phyloP scores from a whole-genome alignment of 2,113 vertebrate genomes.

The Spermophilus dauricus region DNA sequence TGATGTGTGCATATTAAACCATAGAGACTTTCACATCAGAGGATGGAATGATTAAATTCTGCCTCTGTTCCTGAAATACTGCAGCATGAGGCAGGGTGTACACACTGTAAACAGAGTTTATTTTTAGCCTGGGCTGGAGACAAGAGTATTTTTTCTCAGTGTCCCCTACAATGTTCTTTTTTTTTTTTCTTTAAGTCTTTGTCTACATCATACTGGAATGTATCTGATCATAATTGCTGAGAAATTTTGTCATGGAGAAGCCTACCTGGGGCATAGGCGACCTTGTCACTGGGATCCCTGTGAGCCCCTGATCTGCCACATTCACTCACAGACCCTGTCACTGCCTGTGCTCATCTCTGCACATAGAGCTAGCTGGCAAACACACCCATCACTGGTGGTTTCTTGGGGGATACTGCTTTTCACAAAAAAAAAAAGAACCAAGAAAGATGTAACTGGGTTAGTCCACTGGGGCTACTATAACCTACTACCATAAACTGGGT shows the following conservation, averaged over 20 bases:
- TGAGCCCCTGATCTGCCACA: background rate
- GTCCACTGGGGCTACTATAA: background rate
- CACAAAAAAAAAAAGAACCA: background rate
- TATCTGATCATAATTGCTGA: background rate
- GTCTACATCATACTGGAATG: background rate
- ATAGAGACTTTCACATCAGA: slow-evolving; percentile 58
- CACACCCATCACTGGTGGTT: background rate
- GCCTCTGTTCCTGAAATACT: slow-evolving; percentile 23
- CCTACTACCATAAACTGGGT: background rate
- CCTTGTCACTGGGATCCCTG: background rate
- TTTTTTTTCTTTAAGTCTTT: background rate
- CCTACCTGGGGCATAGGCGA: background rate
- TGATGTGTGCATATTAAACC: slow-evolving; percentile 78
- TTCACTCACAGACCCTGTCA: too few relatives aligned
- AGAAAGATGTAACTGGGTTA: background rate
- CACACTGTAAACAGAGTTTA: slow-evolving; percentile 41
- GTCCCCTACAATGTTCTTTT: background rate
- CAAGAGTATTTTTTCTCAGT: background rate
- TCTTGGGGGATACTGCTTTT: background rate
- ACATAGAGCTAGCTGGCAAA: background rate
- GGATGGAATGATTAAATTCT: slow-evolving; percentile 66
- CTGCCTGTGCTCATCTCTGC: too few relatives aligned
- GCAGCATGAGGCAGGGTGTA: background rate
- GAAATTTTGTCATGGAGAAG: background rate
- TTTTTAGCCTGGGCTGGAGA: slow-evolving; percentile 60